phyloP scores from a whole-genome alignment of 2,888 invertebrate genomes.

The Microchrysa polita region DNA sequence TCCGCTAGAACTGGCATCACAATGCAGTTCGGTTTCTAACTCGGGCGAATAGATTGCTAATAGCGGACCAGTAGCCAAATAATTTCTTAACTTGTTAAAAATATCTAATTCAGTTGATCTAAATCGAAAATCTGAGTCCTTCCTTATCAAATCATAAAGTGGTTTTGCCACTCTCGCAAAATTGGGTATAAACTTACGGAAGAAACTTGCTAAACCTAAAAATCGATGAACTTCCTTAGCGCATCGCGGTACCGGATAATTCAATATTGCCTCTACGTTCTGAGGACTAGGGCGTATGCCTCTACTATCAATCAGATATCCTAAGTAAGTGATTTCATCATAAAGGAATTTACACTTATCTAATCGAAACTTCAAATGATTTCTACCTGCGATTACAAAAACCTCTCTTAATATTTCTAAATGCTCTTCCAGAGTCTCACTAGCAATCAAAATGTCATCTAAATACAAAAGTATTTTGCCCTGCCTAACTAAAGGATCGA shows the following conservation, averaged over 20 bases:
- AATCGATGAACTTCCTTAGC: conserved; percentile 46
- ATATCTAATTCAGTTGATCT: conserved; percentile 19
- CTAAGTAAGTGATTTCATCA: neutral
- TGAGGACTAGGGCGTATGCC: neutral
- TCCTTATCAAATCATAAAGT: conserved; percentile 53
- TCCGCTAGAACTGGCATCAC: conserved; percentile 54
- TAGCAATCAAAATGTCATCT: conserved; percentile 51
- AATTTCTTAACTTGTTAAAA: conserved; percentile 44
- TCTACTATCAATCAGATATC: neutral
- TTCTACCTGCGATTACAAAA: neutral
- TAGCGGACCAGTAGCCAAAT: conserved; percentile 49
- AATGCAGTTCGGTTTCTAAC: conserved; percentile 55
- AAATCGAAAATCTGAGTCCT: conserved; percentile 44
- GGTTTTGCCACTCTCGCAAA: conserved; percentile 54
- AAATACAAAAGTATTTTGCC: conserved; percentile 32
- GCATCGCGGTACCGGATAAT: conserved; percentile 20
- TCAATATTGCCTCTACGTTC: neutral
- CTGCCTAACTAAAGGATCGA: conserved; percentile 47
- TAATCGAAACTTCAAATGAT: neutral
- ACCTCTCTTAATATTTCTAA: neutral
- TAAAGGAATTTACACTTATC: conserved; percentile 1
- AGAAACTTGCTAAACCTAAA: conserved; percentile 48
- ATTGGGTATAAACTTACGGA: conserved; percentile 46
- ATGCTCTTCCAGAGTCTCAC: neutral
- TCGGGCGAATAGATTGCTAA: conserved; percentile 22